Evolutionary conservation across 2,113 vertebrate species (phyloP), one percentile per base, ranked within the genome.

Genomic region (Rhinoderma darwinii): DNA sequence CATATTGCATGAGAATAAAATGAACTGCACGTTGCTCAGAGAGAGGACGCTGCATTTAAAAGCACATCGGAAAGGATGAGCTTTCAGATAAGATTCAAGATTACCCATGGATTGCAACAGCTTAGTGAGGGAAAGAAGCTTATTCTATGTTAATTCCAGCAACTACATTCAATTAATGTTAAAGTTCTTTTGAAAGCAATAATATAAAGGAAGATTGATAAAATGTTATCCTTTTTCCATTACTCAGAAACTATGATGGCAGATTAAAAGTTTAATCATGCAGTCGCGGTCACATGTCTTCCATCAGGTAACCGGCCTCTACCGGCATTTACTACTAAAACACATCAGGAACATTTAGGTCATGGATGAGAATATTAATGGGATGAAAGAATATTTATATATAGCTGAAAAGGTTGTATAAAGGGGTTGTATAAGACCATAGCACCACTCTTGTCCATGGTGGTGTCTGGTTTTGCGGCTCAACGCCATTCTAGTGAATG

Each of bases 111-210:
- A 91, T 91, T 94, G 86, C 86, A 74, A 84, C 77, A 76, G 89
- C 90, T 93, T 93, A 93, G 90, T 89, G 90, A 90, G 88, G 88
- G 86, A 92, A 93, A 94, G 89, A 86, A 90, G 91, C 90, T 93
- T 93, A 93, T 90, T 92, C 88, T 59, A 87, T 86, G 79, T 47
- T 87, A 87, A 87, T 82, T 87, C 86, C 86, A 63, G 86, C 68
- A 87, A 87, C 86, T 82, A 87, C 86, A 87, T 87, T 87, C 86
- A 87, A 87, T 87, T 87, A 87, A 82, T 87, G 79, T 35, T 87
- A 82, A 87, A 82, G 68, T 87, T 87, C 86, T 82, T 75, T 75
- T 82, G 51, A 70, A 82, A 82, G 86, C 86, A 82, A 47, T 82
- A 70, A 32, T 61, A 76, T 22, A 68, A 87, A 86, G 59, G 75